Evolutionary conservation across 2,888 invertebrate species (phyloP), one percentile per base, ranked within the genome.

Genomic region (Coenonympha arcania): DNA sequence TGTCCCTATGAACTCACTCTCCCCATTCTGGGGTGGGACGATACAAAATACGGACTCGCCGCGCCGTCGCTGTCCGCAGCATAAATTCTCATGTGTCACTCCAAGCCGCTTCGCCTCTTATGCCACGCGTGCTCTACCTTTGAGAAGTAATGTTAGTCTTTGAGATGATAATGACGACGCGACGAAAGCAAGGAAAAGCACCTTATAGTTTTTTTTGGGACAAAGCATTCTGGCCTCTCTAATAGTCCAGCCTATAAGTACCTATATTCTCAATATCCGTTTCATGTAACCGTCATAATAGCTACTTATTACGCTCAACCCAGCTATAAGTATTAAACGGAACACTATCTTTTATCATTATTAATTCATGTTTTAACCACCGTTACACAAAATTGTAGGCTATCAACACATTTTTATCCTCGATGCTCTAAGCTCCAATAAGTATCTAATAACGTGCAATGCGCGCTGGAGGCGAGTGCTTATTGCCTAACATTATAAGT

Each of bases 401-500:
- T 20, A 34, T 44, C 11, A 44, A 44, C 48, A 28, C 41, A 43
- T 43, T 49, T 34, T 24, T 43, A 31, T 22, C 28, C 16, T 16
- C 9, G 41, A 34, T 37, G 37, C 19, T 13, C 31, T 42, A 31
- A 37, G 30, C 15, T 28, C 36, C 28, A 22, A 45, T 45, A n/a
- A n/a, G n/a, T n/a, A n/a, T n/a, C n/a, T n/a, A 45, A 45, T 37
- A 45, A 45, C 36, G 15, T 37, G 28, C 45, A 28, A 24, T 28
- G 36, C 37, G 8, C 16, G 49, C 49, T 43, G 20, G 13, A 31
- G 49, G 43, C 49, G n/a, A 43, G 11, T 19, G 18, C 36, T 41
- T 37, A 49, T 49, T 39, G 16, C 49, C 19, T 22, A 15, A 41
- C 43, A 31, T 49, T 49, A 49, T 49, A 43, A 43, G 49, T 49